Evolutionary conservation across 2,113 vertebrate genomes (phyloP).

Genomic region (Steatornis caripensis): DNA sequence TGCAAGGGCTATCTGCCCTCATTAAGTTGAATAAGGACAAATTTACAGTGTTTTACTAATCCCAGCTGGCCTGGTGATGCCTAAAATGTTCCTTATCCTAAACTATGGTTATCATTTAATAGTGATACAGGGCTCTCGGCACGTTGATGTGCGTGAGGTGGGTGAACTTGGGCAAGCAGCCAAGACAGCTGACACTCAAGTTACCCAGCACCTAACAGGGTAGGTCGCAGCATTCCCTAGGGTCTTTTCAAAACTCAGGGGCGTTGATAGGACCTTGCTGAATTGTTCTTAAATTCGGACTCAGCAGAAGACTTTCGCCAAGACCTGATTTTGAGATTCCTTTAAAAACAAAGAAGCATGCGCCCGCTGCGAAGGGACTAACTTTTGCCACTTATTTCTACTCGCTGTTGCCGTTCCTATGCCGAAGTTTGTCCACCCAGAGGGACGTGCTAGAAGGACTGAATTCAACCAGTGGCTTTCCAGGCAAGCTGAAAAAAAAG

Average conservation of each 20-base stretch:
- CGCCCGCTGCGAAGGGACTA: neutral
- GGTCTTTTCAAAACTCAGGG: neutral
- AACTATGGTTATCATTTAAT: too few relatives aligned
- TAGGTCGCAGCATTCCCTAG: neutral
- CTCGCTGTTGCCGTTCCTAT: neutral
- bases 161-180: neutral
- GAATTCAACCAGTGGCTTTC: neutral
- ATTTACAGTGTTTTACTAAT: neutral
- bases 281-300: neutral
- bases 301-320: neutral
- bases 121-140: neutral
- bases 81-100: neutral
- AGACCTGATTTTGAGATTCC: neutral
- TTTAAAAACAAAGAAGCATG: neutral
- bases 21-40: neutral
- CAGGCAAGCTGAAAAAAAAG: neutral
- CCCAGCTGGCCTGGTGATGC: neutral
- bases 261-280: neutral
- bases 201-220: neutral
- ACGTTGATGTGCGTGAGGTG: neutral
- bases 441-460: neutral
- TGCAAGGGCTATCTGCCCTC: neutral
- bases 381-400: neutral
- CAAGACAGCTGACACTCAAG: neutral
- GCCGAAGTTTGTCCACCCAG: neutral